phyloP scores from a whole-genome alignment of 2,888 invertebrate species.

The Apantesis nais region DNA sequence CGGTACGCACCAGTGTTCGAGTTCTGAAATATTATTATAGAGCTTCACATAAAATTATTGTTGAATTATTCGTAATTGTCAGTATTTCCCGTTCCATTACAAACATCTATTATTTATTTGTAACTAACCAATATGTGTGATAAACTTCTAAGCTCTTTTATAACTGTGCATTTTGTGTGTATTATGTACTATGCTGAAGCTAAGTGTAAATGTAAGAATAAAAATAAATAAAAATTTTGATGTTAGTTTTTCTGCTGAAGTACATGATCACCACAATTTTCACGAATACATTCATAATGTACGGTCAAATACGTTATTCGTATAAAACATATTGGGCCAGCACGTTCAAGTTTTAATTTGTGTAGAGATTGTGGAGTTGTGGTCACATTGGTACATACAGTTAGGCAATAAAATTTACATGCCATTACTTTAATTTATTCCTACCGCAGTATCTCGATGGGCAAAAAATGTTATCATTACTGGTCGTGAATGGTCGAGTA shows the following conservation, averaged over 20 bases:
- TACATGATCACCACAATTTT: background rate
- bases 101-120: no score
- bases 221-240: background rate
- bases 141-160: no score
- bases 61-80: background rate
- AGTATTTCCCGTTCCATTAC: background rate
- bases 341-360: slow-evolving; percentile 34
- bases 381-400: slow-evolving; percentile 45
- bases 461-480: slow-evolving; percentile 50
- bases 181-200: no score
- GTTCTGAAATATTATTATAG: background rate
- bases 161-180: no score
- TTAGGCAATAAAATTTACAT: slow-evolving; percentile 59
- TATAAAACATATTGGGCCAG: slow-evolving; percentile 12
- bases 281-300: background rate
- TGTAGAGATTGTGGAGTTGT: slow-evolving; percentile 34
- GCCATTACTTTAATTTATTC: slow-evolving; percentile 53
- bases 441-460: slow-evolving; percentile 40
- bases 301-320: background rate
- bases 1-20: background rate
- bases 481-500: slow-evolving; percentile 24
- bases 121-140: no score
- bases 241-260: background rate
- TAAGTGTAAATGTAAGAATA: no score
- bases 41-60: background rate